Conservation (phyloP, 1,140 invertebrate genomes). For the Magallana ariakensis region DNA sequence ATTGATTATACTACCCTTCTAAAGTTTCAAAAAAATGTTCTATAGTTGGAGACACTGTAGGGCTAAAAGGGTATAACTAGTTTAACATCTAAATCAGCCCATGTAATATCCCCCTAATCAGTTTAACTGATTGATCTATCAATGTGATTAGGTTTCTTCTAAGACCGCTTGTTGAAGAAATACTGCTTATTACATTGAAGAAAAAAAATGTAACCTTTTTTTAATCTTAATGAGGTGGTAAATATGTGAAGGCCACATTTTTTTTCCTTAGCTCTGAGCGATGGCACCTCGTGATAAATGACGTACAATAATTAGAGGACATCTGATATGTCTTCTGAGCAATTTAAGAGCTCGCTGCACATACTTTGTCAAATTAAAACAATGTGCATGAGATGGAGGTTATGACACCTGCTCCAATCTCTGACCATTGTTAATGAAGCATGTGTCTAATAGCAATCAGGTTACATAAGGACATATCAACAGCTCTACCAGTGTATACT, state of each 20-base stretch:
- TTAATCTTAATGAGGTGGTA: background rate
- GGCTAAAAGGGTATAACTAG: background rate
- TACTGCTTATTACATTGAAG: background rate
- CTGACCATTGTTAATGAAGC: background rate
- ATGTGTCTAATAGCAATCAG: background rate
- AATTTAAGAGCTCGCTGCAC: constrained; percentile 17
- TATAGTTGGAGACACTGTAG: background rate
- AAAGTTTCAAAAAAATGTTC: constrained; percentile 7
- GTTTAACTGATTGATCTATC: background rate
- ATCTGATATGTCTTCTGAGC: constrained; percentile 29
- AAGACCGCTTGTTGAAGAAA: constrained; percentile 16
- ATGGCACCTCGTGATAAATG: constrained; percentile 29
- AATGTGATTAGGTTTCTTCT: constrained; percentile 14
- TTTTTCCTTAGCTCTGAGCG: background rate
- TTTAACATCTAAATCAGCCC: background rate
- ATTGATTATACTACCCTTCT: constrained; percentile 28
- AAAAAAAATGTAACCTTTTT: constrained; percentile 12
- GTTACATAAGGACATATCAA: background rate
- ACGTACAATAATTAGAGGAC: constrained; percentile 6
- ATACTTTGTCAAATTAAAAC: constrained; percentile 1
- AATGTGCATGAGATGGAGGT: background rate
- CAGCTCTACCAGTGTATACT: background rate
- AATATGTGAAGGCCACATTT: constrained; percentile 24
- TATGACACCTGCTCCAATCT: constrained; percentile 4
- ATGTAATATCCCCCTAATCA: constrained; percentile 8